phyloP scores from a whole-genome alignment of 2,113 vertebrate genomes.

The Toxotes chatareus region DNA sequence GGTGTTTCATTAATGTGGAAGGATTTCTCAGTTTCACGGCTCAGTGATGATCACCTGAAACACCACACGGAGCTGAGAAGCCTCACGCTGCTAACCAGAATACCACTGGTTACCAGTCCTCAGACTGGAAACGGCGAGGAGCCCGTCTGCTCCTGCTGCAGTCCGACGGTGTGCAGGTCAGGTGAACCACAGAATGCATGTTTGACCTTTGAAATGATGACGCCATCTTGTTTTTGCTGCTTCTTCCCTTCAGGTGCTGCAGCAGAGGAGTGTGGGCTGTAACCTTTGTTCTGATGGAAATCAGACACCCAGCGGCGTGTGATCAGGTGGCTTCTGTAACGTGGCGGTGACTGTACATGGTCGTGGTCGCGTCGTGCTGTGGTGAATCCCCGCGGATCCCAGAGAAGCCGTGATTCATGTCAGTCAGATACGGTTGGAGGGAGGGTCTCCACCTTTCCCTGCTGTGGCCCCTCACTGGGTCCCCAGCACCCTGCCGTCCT shows the following conservation, averaged over 20 bases:
- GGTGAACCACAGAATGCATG: background rate
- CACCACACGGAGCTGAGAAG: background rate
- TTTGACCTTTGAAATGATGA: background rate
- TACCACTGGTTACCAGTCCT: background rate
- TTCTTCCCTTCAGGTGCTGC: background rate
- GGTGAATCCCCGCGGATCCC: conserved; percentile 33
- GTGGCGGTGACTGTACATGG: background rate
- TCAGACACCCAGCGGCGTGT: background rate
- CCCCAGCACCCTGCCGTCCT: background rate
- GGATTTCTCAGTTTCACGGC: conserved; percentile 16
- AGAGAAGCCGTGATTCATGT: background rate
- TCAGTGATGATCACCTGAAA: conserved; percentile 6
- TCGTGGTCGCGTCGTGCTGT: background rate
- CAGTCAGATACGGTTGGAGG: conserved; percentile 8
- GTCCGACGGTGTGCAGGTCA: background rate
- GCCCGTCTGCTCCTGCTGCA: too few relatives aligned
- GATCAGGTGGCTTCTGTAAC: background rate
- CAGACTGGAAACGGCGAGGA: background rate
- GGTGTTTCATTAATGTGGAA: conserved; percentile 66
- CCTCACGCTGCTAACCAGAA: background rate
- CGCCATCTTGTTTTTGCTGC: background rate
- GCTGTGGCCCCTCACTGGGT: conserved; percentile 23
- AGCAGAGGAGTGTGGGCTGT: background rate
- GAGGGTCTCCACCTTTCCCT: conserved; percentile 26
- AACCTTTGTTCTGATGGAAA: conserved; percentile 50